Conservation (phyloP, 1,140 invertebrate genomes). For the Nylanderia fulva region DNA sequence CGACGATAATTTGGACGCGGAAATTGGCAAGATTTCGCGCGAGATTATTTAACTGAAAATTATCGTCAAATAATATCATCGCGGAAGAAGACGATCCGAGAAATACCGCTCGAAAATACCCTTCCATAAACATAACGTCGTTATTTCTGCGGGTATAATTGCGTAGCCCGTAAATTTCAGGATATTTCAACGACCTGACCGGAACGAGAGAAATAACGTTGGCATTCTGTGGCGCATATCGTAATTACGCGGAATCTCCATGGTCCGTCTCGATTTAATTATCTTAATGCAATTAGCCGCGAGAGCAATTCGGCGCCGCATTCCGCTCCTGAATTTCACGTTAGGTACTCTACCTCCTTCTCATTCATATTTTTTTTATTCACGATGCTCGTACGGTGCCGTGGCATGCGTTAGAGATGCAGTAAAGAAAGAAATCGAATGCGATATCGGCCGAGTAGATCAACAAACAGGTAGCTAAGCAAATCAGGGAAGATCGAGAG, state of each 20-base stretch:
- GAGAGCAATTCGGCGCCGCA: constrained; percentile 34
- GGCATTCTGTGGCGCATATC: constrained; percentile 42
- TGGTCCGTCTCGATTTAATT: constrained; percentile 73
- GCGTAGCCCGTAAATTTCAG: constrained; percentile 21
- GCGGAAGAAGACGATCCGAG: neutral
- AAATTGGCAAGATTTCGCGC: neutral
- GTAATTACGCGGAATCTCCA: constrained; percentile 72
- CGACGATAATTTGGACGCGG: neutral
- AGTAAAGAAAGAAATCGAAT: neutral
- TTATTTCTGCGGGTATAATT: constrained; percentile 36
- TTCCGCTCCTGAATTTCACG: constrained; percentile 66
- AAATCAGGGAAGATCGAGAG: too few relatives aligned
- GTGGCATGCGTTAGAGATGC: too few relatives aligned
- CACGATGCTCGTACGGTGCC: too few relatives aligned
- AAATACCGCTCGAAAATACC: constrained; percentile 16
- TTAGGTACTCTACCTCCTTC: constrained; percentile 65
- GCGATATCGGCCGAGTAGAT: constrained; percentile 11
- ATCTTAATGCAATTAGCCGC: constrained; percentile 75
- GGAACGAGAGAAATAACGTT: constrained; percentile 5
- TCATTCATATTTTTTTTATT: constrained; percentile 58
- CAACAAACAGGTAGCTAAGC: neutral
- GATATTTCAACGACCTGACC: neutral
- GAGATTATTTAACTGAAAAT: constrained; percentile 22
- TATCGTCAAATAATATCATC: neutral
- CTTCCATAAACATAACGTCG: constrained; percentile 10